Base-by-base conservation (phyloP, 2,888 invertebrate genomes). In the Diarsia mendica region DNA sequence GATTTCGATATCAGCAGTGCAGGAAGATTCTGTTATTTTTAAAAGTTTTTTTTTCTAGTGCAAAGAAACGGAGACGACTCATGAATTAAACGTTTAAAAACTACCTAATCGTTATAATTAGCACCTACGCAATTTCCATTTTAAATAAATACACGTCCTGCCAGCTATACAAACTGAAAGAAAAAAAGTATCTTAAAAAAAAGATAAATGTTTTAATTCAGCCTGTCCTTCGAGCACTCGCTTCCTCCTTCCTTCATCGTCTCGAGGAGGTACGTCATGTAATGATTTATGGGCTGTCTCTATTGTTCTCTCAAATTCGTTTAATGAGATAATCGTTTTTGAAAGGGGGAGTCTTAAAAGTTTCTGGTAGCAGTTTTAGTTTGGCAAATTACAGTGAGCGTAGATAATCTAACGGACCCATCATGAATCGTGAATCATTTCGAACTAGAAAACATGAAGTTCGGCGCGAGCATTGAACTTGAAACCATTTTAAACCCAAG, bases 201-300 rank as follows among this genome's bases (percentile, higher is more conserved):
- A 67, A 69, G 67, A 77, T 66, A 77, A 76, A 76, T 55, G 79
- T 75, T 75, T 77, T 76, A 39, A 63, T 77, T 67, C 39, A 75
- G 58, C 0, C 51, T 79, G 81, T 78, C 85, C 85, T 84, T 79
- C 67, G 44, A 82, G 70, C 60, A 65, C 46, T 79, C 0, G 67
- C 68, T 87, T 88, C 88, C 86, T 86, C 65, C 81, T 88, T 86
- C 87, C 88, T 86, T 65, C 53, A 79, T 65, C 65, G 70, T 67
- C 18, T 83, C 55, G 20, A 75, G 63, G 64, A 80, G 44, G 66
- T 72, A 71, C 72, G 78, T 86, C 88, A 77, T 74, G 64, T 65
- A 76, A 77, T 88, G 87, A 88, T 85, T 86, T 77, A 88, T 86
- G 48, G 61, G 66, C 18, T 55, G 65, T 72, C 67, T 75, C 68